Conservation (phyloP, 2,797 vertebrate species). For the Sternarchorhynchus goeldii region DNA sequence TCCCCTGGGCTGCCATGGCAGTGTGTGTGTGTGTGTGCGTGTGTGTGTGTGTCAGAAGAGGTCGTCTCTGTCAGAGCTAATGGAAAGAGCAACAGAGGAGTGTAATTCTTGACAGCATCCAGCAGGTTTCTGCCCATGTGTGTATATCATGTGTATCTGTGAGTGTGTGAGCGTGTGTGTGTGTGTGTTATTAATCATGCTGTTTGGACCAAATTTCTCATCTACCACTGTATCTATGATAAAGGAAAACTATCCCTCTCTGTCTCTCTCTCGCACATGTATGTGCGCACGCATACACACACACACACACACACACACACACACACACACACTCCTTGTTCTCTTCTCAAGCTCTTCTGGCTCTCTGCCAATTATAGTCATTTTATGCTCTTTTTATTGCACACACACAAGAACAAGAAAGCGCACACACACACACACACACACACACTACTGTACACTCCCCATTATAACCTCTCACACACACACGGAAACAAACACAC, state of each 20-base stretch:
- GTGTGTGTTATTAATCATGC: constrained; percentile 59
- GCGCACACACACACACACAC: constrained; percentile 28
- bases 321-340: background rate
- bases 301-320: constrained; percentile 11
- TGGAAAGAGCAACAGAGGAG: constrained; percentile 46
- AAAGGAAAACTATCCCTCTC: constrained; percentile 34
- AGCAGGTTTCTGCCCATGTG: constrained; percentile 14
- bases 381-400: background rate
- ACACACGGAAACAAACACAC: background rate
- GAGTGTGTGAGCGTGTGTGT: background rate
- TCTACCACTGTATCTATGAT: constrained; percentile 49
- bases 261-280: constrained; percentile 32
- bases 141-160: background rate
- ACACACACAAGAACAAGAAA: too few relatives aligned
- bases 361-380: too few relatives aligned
- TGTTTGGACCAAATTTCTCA: constrained; percentile 49
- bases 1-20: background rate
- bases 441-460: constrained; percentile 1
- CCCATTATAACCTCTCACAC: too few relatives aligned
- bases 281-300: constrained; percentile 14
- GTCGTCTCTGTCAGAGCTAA: constrained; percentile 17
- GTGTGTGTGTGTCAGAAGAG: constrained; percentile 8
- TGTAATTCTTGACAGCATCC: constrained; percentile 29
- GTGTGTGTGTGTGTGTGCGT: constrained; percentile 20
- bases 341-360: background rate